Evolutionary conservation across 2,888 invertebrate genomes (phyloP), one percentile per base, ranked within the genome.

Genomic region (Ormyrus rosae): DNA sequence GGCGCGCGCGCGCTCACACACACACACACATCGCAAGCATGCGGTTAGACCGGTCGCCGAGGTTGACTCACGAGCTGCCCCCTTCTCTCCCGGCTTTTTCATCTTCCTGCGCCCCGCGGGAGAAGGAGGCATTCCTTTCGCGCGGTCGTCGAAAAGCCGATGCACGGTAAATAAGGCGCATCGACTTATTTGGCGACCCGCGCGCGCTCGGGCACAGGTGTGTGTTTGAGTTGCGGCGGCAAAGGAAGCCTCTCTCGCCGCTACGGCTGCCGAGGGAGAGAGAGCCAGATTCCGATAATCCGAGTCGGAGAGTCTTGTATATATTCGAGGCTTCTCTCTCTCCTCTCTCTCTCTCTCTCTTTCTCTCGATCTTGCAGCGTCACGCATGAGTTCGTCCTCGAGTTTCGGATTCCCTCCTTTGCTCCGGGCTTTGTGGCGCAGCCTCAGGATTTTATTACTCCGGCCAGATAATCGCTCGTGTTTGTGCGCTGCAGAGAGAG

Each of bases 11-110:
- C 77, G 85, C 85, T 13, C 13, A 13, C 13, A 13, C 13, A 13
- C 13, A 13, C 34, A 4, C 34, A 34, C 34, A 34, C 34, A 34
- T 34, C 34, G 34, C 86, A 88, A 88, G 85, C 87, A 88, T 88
- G 88, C 84, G 89, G 88, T 89, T 84, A 87, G 85, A 89, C 88
- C 88, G 88, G 88, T 88, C 87, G 85, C 84, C 84, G 85, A 67
- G 51, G 50, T 50, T 34, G 84, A 83, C 55, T 48, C 50, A 45
- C 34, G 19, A 48, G 34, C 3, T 19, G 34, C 34, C 34, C 34
- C 34, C 45, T 9, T n/a, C 63, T 67, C 65, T 60, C 45, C 64
- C 48, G 60, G 56, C 65, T 58, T 61, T 56, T 61, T 79, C 73
- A 61, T 77, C 58, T 19, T 60, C 10, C 67, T 58, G 69, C 71